Evolutionary conservation across 2,888 invertebrate genomes (phyloP).

Genomic region (Petrolisthes manimaculis): DNA sequence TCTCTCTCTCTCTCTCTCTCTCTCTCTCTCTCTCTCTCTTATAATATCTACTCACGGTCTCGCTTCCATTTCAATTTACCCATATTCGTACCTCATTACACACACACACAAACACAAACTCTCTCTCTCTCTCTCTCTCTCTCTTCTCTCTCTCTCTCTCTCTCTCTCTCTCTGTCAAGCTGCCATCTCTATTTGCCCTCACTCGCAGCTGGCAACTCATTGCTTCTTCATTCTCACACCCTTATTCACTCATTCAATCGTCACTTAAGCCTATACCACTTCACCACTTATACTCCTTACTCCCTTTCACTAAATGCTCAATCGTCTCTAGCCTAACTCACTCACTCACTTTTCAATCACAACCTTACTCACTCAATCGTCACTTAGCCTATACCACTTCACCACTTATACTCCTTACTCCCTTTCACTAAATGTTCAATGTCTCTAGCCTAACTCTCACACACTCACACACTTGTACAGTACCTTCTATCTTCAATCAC

Average conservation of each 20-base stretch:
- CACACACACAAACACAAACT: background rate
- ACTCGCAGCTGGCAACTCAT: background rate
- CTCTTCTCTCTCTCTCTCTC: slow-evolving; percentile 21
- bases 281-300: too few relatives aligned
- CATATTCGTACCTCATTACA: background rate
- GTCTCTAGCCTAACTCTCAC: too few relatives aligned
- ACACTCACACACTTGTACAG: too few relatives aligned
- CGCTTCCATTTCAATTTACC: background rate
- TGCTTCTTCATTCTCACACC: background rate
- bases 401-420: too few relatives aligned
- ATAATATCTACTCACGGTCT: background rate
- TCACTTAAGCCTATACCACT: background rate
- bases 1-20: slow-evolving; percentile 18
- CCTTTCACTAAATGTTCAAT: too few relatives aligned
- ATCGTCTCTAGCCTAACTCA: background rate
- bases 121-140: background rate
- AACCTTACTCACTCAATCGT: too few relatives aligned
- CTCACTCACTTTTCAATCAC: background rate
- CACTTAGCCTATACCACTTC: background rate
- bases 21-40: slow-evolving; percentile 3
- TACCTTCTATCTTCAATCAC: too few relatives aligned
- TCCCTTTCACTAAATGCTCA: background rate
- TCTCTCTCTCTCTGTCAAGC: slow-evolving; percentile 2
- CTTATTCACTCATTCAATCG: background rate
- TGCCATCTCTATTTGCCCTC: background rate